Evolutionary conservation across 2,113 vertebrate species (phyloP).

Genomic region (Clarias macrocephalus): DNA sequence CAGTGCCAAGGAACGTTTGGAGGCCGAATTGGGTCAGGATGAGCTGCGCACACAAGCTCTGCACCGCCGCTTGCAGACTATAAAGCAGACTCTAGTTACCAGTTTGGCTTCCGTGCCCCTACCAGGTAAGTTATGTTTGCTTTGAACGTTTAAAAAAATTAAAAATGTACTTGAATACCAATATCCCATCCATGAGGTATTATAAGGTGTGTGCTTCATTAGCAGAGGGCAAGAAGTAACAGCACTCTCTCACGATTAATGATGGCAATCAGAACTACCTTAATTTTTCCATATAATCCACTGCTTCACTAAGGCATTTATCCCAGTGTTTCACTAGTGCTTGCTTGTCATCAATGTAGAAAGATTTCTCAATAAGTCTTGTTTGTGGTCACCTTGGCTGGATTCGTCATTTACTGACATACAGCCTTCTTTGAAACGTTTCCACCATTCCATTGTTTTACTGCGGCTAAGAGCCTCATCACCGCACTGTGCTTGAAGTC

Average conservation of each 20-base stretch:
- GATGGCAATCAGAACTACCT: not conserved
- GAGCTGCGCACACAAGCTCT: constrained; percentile 88
- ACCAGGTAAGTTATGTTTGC: constrained; percentile 75
- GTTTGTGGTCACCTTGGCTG: too few relatives aligned
- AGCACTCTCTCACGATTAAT: not conserved
- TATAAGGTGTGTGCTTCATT: not conserved
- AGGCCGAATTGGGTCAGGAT: constrained; percentile 90
- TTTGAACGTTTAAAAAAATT: not conserved
- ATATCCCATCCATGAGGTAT: not conserved
- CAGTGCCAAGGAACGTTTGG: constrained; percentile 91
- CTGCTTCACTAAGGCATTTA: too few relatives aligned
- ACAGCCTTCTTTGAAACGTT: too few relatives aligned
- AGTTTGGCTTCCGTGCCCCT: constrained; percentile 89
- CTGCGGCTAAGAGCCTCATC: too few relatives aligned
- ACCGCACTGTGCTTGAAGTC: too few relatives aligned
- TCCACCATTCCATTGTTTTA: too few relatives aligned
- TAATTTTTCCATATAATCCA: too few relatives aligned
- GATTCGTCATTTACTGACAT: too few relatives aligned
- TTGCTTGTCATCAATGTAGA: too few relatives aligned
- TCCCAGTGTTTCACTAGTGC: too few relatives aligned
- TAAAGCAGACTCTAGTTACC: constrained; percentile 87
- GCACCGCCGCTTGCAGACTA: constrained; percentile 87
- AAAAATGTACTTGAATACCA: not conserved
- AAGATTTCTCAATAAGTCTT: too few relatives aligned
- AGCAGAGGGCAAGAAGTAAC: not conserved